These are phyloP conservation scores for Cerastis leucographa DNA, from an alignment of 2,888 invertebrate genomes.

Conservation along the genomic window DNA sequence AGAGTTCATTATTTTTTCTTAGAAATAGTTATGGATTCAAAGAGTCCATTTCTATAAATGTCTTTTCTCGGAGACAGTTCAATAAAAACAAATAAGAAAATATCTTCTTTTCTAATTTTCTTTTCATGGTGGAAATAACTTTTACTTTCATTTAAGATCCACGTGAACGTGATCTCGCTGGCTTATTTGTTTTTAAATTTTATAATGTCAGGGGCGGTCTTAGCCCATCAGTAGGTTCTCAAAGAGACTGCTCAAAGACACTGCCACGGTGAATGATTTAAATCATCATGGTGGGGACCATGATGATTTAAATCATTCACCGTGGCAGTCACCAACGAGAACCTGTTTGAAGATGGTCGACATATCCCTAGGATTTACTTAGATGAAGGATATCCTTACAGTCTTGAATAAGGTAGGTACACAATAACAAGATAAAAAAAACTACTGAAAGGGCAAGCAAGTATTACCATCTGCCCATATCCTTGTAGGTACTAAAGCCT, in stretches of 20 bases:
- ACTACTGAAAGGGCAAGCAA: background rate
- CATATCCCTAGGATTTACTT: background rate
- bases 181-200: too few species aligned
- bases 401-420: background rate
- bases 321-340: background rate
- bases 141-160: background rate
- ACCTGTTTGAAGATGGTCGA: background rate
- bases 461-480: background rate
- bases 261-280: too few species aligned
- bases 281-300: too few species aligned
- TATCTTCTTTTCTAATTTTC: background rate
- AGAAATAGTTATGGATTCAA: too few species aligned
- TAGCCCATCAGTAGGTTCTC: too few species aligned
- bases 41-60: too few species aligned
- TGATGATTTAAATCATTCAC: background rate
- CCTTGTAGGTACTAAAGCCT: background rate
- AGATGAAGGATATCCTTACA: background rate
- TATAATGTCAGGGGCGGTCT: too few species aligned
- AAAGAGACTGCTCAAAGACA: too few species aligned
- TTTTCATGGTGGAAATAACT: background rate
- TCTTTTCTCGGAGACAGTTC: background rate
- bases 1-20: too few species aligned
- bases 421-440: background rate
- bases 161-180: background rate
- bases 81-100: background rate